Evolutionary conservation across 2,888 invertebrate species (phyloP).

Genomic region (Orthonevra nobilis): DNA sequence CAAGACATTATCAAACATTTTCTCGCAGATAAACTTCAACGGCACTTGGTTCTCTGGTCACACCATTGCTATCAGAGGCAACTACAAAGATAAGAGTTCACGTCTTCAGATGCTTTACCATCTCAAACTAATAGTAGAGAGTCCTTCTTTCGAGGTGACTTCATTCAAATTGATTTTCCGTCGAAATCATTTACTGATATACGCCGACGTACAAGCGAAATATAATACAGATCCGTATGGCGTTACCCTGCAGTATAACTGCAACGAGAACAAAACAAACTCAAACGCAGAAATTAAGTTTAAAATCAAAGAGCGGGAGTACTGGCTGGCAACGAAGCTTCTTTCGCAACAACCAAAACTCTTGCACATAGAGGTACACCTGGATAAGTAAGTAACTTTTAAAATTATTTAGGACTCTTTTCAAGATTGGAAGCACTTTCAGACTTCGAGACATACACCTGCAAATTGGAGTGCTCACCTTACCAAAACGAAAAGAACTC

Average conservation of each 20-base stretch:
- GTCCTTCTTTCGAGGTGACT: slow-evolving; percentile 87
- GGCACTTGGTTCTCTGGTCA: slow-evolving; percentile 91
- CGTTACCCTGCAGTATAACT: slow-evolving; percentile 84
- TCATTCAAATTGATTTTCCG: slow-evolving; percentile 85
- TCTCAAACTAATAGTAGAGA: slow-evolving; percentile 86
- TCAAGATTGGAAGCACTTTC: slow-evolving; percentile 35
- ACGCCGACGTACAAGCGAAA: slow-evolving; percentile 85
- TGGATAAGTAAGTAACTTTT: slow-evolving; percentile 91
- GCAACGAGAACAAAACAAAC: slow-evolving; percentile 83
- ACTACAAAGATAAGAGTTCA: slow-evolving; percentile 88
- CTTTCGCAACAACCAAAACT: slow-evolving; percentile 85
- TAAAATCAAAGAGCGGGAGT: slow-evolving; percentile 85
- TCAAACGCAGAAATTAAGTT: slow-evolving; percentile 83
- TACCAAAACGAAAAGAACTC: slow-evolving; percentile 84
- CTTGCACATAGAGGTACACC: slow-evolving; percentile 86
- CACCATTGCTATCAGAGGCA: slow-evolving; percentile 84
- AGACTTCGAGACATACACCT: slow-evolving; percentile 89
- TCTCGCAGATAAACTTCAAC: slow-evolving; percentile 84
- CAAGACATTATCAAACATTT: background rate
- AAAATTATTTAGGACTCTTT: background rate
- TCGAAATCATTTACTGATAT: slow-evolving; percentile 85
- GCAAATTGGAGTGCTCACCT: slow-evolving; percentile 83
- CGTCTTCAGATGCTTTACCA: slow-evolving; percentile 85
- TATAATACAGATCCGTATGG: slow-evolving; percentile 85
- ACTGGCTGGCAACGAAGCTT: slow-evolving; percentile 85